phyloP scores from a whole-genome alignment of 2,888 invertebrate genomes.

The Argyra leucocephala region DNA sequence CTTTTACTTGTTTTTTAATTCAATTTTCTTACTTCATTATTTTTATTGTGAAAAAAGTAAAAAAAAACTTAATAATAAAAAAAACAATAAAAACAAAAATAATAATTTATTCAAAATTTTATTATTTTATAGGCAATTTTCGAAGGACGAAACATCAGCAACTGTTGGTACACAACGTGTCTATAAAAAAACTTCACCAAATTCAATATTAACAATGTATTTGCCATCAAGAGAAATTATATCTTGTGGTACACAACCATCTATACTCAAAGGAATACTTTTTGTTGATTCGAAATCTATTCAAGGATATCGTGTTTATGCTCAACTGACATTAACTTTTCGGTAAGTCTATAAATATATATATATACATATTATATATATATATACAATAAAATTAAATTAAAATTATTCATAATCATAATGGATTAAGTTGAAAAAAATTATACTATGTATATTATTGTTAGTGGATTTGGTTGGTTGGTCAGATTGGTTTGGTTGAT shows the following conservation, averaged over 20 bases:
- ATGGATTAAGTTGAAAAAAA: no score
- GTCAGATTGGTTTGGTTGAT: no score
- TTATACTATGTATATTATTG: no score
- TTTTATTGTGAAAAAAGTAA: no score
- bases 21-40: no score
- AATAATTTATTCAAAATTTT: no score
- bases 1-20: no score
- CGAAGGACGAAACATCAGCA: slow-evolving; percentile 29
- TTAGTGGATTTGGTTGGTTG: no score
- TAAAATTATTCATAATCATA: slow-evolving; percentile 7
- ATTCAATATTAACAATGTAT: slow-evolving; percentile 74
- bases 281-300: slow-evolving; percentile 82
- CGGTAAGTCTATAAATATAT: slow-evolving; percentile 49
- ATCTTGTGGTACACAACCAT: slow-evolving; percentile 62
- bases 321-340: slow-evolving; percentile 84
- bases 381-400: background rate
- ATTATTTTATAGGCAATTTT: slow-evolving; percentile 4
- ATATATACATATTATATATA: background rate
- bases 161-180: slow-evolving; percentile 49
- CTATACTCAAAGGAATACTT: slow-evolving; percentile 80
- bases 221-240: slow-evolving; percentile 71
- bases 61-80: no score
- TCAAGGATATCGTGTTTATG: slow-evolving; percentile 67
- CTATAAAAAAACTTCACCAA: slow-evolving; percentile 79
- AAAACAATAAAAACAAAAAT: no score